phyloP scores from a whole-genome alignment of 2,113 vertebrate species.

The Rhinolophus ferrumequinum region DNA sequence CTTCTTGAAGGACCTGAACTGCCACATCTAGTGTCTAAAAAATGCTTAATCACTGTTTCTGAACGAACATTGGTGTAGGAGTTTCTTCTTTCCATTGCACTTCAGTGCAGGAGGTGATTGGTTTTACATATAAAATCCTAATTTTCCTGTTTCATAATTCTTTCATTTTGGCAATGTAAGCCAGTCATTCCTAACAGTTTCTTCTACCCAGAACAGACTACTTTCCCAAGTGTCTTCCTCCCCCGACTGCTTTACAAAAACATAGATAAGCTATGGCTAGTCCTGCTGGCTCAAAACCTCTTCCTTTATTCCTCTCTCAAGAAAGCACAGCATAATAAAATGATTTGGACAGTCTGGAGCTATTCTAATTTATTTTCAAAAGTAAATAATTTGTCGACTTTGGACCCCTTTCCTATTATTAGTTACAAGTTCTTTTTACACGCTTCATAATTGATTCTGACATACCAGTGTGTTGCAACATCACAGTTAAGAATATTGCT shows the following conservation, averaged over 20 bases:
- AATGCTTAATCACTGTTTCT: background rate
- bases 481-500: slow-evolving; percentile 10
- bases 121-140: background rate
- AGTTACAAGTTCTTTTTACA: background rate
- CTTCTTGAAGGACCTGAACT: background rate
- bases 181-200: background rate
- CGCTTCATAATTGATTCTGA: background rate
- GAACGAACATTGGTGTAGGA: background rate
- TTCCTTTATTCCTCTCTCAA: background rate
- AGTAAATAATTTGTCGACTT: background rate
- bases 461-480: background rate
- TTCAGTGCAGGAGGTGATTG: background rate
- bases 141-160: background rate
- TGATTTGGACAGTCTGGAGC: background rate
- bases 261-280: background rate
- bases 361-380: background rate
- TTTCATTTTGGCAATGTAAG: background rate
- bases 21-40: background rate
- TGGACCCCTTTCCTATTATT: background rate
- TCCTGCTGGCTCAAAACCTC: background rate
- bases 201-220: background rate
- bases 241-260: background rate
- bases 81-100: slow-evolving; percentile 15
- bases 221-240: background rate
- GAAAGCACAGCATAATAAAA: background rate